Evolutionary conservation across 2,113 vertebrate genomes (phyloP), one percentile per base, ranked within the genome.

Genomic region (Prionailurus bengalensis): DNA sequence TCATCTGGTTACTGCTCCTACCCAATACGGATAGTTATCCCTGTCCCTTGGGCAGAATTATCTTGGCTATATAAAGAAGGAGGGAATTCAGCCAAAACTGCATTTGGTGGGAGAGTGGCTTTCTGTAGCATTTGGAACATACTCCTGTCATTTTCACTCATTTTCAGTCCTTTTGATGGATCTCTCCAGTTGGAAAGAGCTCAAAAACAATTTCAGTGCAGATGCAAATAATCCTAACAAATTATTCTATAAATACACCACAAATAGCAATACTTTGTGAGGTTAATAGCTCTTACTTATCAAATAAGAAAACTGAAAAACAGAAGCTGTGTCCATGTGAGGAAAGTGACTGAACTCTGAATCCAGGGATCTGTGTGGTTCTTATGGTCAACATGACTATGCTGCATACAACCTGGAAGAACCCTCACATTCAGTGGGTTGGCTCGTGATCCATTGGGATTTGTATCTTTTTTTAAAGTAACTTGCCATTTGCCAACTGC

Each of bases 141-240:
- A 85, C 33, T 95, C 97, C 97, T 97, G 94, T 98, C 97, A 97
- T 98, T 98, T 98, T 96, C 96, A 94, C 87, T 98, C 97, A 97
- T 98, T 98, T 98, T 96, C 94, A 97, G 95, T 65, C 94, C 97
- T 93, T 95, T 96, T 95, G 97, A 96, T 89, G 91, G 97, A 92
- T 96, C 84, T 96, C 66, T 97, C 92, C 95, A 97, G 78, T 94
- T 98, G 98, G 97, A 98, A 98, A 98, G 91, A 95, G 89, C 96
- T 98, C 97, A 98, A 97, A 98, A 97, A 94, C 97, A 97, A 98
- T 98, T 98, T 98, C 95, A 89, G 92, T 95, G 94, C 98, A 98
- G 98, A 98, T 98, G 98, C 97, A 98, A 98, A 98, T 97, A 98
- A 97, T 97, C 97, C 95, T 97, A 97, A 97, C 97, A 98, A 97